Percentiles rank a stretch among this genome's conserved stretches.
Evolutionary conservation across 2,113 vertebrate genomes (phyloP).

Genomic region (Lophochroa leadbeateri): DNA sequence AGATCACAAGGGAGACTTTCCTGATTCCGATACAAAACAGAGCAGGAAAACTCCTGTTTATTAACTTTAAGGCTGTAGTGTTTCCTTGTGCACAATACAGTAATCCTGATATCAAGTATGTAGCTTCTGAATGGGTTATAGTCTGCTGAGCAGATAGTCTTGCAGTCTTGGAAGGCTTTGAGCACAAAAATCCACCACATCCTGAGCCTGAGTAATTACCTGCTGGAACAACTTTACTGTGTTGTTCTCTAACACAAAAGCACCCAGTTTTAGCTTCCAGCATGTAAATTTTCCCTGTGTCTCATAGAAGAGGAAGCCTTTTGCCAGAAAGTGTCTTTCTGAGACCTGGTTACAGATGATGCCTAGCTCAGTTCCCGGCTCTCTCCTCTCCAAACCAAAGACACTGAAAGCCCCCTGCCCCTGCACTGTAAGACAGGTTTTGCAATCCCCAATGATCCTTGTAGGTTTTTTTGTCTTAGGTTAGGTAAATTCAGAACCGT

Average conservation of each 20-base stretch:
- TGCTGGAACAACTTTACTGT: neutral
- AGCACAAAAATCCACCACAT: neutral
- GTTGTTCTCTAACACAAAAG: neutral
- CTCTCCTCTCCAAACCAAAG: neutral
- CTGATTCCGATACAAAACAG: neutral
- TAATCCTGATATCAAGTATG: neutral
- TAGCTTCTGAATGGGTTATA: neutral
- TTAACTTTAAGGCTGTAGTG: neutral
- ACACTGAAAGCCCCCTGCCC: neutral
- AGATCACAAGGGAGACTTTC: neutral
- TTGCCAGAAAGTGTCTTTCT: neutral
- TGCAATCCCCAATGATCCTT: neutral
- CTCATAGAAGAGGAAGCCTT: neutral
- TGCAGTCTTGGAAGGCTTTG: neutral
- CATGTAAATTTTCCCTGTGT: neutral
- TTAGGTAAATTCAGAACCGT: neutral
- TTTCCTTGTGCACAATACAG: neutral
- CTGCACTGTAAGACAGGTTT: neutral
- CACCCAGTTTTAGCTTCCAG: neutral
- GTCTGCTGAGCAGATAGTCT: neutral
- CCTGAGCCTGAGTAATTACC: neutral
- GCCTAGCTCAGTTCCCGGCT: neutral
- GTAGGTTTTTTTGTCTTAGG: neutral
- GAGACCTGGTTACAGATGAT: neutral
- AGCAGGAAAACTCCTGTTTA: neutral